These are phyloP conservation scores for Cybosia mesomella DNA, from an alignment of 2,888 invertebrate species.

Conservation along the genomic window DNA sequence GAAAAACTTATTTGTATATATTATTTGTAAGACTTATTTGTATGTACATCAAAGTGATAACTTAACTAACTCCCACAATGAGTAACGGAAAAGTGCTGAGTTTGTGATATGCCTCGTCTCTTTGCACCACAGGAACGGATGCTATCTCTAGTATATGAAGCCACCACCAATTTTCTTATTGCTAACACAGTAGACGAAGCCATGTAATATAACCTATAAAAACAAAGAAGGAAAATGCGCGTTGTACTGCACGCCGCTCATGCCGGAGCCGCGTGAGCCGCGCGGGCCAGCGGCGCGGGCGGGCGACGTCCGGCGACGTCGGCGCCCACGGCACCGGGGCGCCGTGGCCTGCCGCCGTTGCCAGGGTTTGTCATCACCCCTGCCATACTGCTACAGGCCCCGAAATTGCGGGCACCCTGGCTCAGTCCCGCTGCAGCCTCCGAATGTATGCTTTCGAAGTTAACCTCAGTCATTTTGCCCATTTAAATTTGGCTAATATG, in stretches of 20 bases:
- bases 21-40: no score
- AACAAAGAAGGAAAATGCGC: conserved; percentile 35
- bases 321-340: conserved; percentile 69
- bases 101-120: conserved; percentile 37
- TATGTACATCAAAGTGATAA: conserved; percentile 29
- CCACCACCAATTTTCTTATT: no score
- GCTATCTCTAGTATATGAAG: conserved; percentile 22
- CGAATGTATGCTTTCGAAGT: no score
- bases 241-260: conserved; percentile 54
- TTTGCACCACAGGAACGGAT: conserved; percentile 48
- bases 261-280: conserved; percentile 56
- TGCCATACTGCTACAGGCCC: conserved; percentile 27
- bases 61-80: conserved; percentile 44
- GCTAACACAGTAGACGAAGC: no score
- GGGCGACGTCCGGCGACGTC: conserved; percentile 65
- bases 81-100: conserved; percentile 60
- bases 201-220: conserved; percentile 35
- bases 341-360: conserved; percentile 60
- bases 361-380: conserved; percentile 45
- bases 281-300: conserved; percentile 65
- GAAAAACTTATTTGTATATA: no score
- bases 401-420: background rate
- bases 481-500: no score
- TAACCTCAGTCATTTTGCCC: no score
- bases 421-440: conserved; percentile 6